These are phyloP conservation scores for Drosophila macrospina DNA, from an alignment of 2,888 invertebrate species.

Conservation along the genomic window DNA sequence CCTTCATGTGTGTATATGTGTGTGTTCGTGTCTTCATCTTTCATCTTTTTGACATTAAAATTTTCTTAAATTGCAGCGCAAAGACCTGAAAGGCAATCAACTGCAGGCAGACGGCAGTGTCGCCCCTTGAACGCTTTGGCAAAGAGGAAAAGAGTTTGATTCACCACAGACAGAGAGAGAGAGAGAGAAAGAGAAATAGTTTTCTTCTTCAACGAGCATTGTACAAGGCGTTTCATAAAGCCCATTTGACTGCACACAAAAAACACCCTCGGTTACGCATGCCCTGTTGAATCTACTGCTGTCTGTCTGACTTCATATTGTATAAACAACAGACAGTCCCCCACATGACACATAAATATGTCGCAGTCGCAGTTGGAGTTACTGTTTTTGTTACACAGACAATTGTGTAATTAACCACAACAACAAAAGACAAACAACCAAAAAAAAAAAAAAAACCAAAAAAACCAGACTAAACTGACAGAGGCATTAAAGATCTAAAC, in stretches of 20 bases:
- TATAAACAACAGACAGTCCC: slow-evolving; percentile 59
- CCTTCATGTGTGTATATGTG: neutral
- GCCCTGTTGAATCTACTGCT: slow-evolving; percentile 38
- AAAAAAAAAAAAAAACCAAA: too few relatives aligned
- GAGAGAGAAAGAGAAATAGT: neutral
- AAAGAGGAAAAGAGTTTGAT: neutral
- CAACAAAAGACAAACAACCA: slow-evolving; percentile 33
- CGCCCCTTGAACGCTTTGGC: neutral
- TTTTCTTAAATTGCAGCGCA: slow-evolving; percentile 69
- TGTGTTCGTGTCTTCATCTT: slow-evolving; percentile 38
- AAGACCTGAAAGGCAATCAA: slow-evolving; percentile 54
- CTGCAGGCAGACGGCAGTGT: slow-evolving; percentile 26
- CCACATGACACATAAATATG: slow-evolving; percentile 57
- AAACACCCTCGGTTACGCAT: slow-evolving; percentile 74
- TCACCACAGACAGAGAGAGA: neutral
- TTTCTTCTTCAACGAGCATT: slow-evolving; percentile 17
- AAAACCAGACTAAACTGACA: slow-evolving; percentile 22
- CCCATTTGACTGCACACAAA: slow-evolving; percentile 53
- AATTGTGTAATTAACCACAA: slow-evolving; percentile 77
- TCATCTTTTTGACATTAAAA: slow-evolving; percentile 70
- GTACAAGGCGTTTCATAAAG: slow-evolving; percentile 38
- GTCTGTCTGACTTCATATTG: slow-evolving; percentile 47
- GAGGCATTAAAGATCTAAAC: slow-evolving; percentile 57
- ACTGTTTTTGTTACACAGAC: slow-evolving; percentile 56
- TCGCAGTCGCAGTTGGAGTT: slow-evolving; percentile 32